A percentile compares a stretch with the other conserved stretches of the same genome.
Conservation (phyloP, 2,888 invertebrate genomes). For the Antheraea yamamai region DNA sequence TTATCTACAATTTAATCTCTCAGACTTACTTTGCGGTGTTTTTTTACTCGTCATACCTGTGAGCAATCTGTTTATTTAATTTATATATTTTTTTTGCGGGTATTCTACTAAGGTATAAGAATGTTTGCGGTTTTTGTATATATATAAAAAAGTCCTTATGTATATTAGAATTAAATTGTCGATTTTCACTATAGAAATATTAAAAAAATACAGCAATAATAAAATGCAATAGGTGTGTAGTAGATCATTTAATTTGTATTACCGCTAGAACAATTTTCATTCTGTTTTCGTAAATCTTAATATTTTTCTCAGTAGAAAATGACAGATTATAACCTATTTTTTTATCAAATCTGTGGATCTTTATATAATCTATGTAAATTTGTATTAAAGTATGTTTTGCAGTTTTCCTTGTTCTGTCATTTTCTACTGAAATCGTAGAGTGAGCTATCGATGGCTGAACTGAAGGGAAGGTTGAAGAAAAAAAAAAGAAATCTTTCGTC, state of each 20-base stretch:
- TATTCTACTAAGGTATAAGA: too few species aligned
- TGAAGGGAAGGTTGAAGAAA: constrained; percentile 11
- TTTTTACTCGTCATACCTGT: too few species aligned
- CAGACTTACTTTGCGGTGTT: too few species aligned
- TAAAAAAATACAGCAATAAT: constrained; percentile 70
- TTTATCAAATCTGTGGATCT: constrained; percentile 26
- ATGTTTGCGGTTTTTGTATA: background rate
- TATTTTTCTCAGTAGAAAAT: constrained; percentile 23
- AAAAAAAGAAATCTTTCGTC: constrained; percentile 5
- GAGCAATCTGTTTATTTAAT: background rate
- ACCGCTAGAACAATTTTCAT: constrained; percentile 69
- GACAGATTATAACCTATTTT: constrained; percentile 18
- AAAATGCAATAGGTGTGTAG: constrained; percentile 70
- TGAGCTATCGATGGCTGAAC: constrained; percentile 20
- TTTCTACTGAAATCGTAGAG: constrained; percentile 26
- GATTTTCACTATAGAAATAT: background rate
- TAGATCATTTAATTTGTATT: constrained; percentile 59
- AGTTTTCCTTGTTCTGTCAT: constrained; percentile 15
- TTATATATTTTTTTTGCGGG: too few species aligned
- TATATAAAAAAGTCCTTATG: background rate
- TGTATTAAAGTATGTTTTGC: background rate
- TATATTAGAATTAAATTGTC: background rate
- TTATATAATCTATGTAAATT: constrained; percentile 19
- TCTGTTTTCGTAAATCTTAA: constrained; percentile 28
- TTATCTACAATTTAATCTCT: too few species aligned